Evolutionary conservation across 2,888 invertebrate species (phyloP), one percentile per base, ranked within the genome.

Genomic region (Sylvicola fuscatus): DNA sequence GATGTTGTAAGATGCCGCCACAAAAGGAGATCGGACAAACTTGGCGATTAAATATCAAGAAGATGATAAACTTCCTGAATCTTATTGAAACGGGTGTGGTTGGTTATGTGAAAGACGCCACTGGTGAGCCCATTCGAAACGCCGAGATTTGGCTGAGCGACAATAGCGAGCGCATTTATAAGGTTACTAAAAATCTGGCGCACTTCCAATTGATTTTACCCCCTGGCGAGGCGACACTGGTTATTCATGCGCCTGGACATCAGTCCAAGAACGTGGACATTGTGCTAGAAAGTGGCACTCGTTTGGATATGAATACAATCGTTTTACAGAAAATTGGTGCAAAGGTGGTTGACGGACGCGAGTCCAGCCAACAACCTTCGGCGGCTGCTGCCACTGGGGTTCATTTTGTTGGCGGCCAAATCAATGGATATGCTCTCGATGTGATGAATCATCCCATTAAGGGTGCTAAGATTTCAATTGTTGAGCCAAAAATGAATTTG

Each of bases 1-100:
- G 75, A 37, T 89, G 89, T 47, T 89, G 89, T 50, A 78, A 78
- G 45, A 82, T 81, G 67, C 87, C 89, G 0, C 48, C 54, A 1
- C 63, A 70, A n/a, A 55, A 50, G 0, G 64, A 70, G 33, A 64
- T 86, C n/a, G 73, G 71, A 0, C 63, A 63, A 41, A 66, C 79
- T 7, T 84, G 83, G 82, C 66, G 72, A 43, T 67, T 72, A 39
- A 72, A 74, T 47, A 48, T 78, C 35, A 60, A 59, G 13, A 70
- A 72, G 3, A 60, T 75, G 3, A 70, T 74, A 62, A 65, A 66
- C 45, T 67, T 77, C 34, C 51, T 74, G 2, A 63, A 65, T 30
- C 52, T 70, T 33, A 64, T 67, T n/a, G 66, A 67, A 37, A 75
- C 75, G 14, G 78, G 87, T 33, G 62, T 83, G 2, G 61, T 62